A percentile compares a stretch with the other conserved stretches of the same genome.
phyloP scores from a whole-genome alignment of 2,797 vertebrate species.

The Podarcis lilfordi region DNA sequence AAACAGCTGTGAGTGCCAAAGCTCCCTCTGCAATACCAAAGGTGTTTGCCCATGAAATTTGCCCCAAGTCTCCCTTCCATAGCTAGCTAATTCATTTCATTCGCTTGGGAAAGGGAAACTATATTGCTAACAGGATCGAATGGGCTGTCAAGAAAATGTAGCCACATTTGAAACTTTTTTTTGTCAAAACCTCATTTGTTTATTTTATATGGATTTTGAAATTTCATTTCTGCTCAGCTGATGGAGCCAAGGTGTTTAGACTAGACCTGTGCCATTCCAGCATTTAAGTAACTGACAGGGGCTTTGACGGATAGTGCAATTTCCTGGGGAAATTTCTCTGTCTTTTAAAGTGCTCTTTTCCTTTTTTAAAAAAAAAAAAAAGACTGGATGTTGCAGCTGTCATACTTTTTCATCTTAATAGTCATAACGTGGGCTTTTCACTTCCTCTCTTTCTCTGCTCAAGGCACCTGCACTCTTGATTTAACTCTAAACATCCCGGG shows the following conservation, averaged over 20 bases:
- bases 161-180: neutral
- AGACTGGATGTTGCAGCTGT: slow-evolving; percentile 17
- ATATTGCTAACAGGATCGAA: neutral
- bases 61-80: too few species aligned
- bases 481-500: neutral
- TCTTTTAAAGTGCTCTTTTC: slow-evolving; percentile 26
- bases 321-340: neutral
- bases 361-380: slow-evolving; percentile 37
- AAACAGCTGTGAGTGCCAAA: neutral
- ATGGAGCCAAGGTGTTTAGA: rapidly evolving
- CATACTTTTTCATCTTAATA: slow-evolving; percentile 19
- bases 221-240: neutral
- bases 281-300: neutral
- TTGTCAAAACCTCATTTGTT: neutral
- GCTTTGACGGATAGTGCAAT: neutral
- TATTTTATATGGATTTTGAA: neutral
- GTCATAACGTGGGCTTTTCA: slow-evolving; percentile 5
- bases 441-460: neutral
- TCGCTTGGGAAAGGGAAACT: too few species aligned
- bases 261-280: neutral
- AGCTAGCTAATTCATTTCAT: neutral
- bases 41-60: neutral
- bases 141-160: neutral
- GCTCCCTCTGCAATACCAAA: neutral
- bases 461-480: neutral